phyloP scores from a whole-genome alignment of 2,888 invertebrate species.

The Cheilosia soror region DNA sequence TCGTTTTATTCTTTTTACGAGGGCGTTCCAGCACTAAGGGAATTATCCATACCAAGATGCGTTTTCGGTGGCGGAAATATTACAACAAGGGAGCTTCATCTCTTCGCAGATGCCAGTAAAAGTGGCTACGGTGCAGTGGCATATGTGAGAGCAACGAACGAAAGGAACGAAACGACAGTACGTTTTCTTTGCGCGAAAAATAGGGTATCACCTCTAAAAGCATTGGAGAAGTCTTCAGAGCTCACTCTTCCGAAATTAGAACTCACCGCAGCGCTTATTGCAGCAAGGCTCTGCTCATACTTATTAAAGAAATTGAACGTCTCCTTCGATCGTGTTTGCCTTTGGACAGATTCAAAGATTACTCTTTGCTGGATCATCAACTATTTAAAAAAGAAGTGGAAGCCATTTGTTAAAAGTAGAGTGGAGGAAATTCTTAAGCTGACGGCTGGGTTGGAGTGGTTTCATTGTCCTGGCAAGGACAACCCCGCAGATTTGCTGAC shows the following conservation, averaged over 20 bases:
- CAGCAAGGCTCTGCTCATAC: slow-evolving; percentile 9
- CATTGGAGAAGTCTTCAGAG: slow-evolving; percentile 2
- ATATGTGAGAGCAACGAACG: too few species aligned
- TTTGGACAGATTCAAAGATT: slow-evolving; percentile 9
- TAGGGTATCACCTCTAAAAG: slow-evolving; percentile 1
- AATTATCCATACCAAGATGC: slow-evolving; percentile 7
- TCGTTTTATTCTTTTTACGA: neutral
- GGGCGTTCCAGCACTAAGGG: neutral
- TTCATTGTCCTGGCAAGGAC: too few species aligned
- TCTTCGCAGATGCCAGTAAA: slow-evolving; percentile 14
- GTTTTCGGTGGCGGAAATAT: neutral
- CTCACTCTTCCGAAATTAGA: too few species aligned
- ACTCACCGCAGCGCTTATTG: too few species aligned
- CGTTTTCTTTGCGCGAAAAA: slow-evolving; percentile 9
- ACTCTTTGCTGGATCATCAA: slow-evolving; percentile 17
- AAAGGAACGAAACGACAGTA: too few species aligned
- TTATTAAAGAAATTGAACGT: slow-evolving; percentile 1
- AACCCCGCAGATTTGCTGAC: too few species aligned
- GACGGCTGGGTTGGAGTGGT: too few species aligned
- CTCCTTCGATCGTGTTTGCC: neutral
- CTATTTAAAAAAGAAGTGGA: slow-evolving; percentile 12
- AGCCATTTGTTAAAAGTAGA: neutral
- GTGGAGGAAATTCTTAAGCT: neutral
- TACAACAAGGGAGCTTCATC: slow-evolving; percentile 1
- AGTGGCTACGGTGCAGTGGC: neutral